A percentile compares a stretch with the other conserved stretches of the same genome.
Conservation (phyloP, 2,797 vertebrate genomes). For the Semotilus atromaculatus region DNA sequence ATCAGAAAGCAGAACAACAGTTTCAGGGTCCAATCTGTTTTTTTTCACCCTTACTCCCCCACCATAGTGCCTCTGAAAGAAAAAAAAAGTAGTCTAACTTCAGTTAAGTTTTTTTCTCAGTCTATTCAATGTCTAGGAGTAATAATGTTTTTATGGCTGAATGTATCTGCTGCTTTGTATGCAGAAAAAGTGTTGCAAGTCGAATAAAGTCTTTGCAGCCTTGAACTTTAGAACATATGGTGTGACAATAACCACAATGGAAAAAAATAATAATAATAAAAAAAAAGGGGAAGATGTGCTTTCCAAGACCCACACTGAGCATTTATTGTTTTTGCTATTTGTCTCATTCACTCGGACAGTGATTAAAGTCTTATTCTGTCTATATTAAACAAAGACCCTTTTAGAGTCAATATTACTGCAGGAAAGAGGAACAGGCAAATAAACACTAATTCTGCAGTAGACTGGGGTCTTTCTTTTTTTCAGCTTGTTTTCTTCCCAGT, state of each 20-base stretch:
- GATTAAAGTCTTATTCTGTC: constrained; percentile 18
- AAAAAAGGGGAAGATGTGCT: constrained; percentile 27
- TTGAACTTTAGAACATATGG: constrained; percentile 58
- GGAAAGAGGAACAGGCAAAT: neutral
- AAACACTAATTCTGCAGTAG: constrained; percentile 4
- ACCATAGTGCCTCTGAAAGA: constrained; percentile 62
- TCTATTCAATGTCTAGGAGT: constrained; percentile 43
- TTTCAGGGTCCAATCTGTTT: constrained; percentile 78
- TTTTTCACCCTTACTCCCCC: constrained; percentile 67
- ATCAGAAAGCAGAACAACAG: constrained; percentile 84
- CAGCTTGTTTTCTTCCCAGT: neutral
- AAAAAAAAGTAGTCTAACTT: constrained; percentile 68
- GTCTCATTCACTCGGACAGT: neutral
- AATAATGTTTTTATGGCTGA: constrained; percentile 52
- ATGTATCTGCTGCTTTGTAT: constrained; percentile 28
- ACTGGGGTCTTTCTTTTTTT: neutral
- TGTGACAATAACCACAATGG: constrained; percentile 46
- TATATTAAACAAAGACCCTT: constrained; percentile 14
- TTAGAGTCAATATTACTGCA: constrained; percentile 12
- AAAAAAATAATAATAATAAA: constrained; percentile 31
- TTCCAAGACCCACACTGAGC: neutral
- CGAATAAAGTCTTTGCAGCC: constrained; percentile 45
- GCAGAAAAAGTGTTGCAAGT: constrained; percentile 21
- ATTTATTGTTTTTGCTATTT: constrained; percentile 32
- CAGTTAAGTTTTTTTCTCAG: constrained; percentile 72